These are phyloP conservation scores for Patella vulgata DNA, from an alignment of 1,140 invertebrate genomes.

Conservation along the genomic window DNA sequence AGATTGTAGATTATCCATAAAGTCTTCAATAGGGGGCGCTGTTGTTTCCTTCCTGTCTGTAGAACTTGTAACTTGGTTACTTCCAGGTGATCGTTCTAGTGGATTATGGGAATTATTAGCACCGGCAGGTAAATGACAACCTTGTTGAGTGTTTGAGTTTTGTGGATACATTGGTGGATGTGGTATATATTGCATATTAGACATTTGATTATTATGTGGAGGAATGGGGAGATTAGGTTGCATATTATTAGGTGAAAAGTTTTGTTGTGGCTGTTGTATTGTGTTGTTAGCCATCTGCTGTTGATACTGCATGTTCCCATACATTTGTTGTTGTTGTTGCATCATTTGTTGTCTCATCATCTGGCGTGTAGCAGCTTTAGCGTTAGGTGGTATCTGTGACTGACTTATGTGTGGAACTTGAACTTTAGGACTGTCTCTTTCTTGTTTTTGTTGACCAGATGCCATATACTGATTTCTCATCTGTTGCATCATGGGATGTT, in stretches of 20 bases:
- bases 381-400: constrained; percentile 61
- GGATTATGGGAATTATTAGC: constrained; percentile 24
- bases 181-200: not conserved
- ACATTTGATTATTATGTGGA: not conserved
- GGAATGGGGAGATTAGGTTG: constrained; percentile 39
- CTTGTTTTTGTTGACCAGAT: constrained; percentile 42
- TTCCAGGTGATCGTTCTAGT: constrained; percentile 65
- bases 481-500: not conserved
- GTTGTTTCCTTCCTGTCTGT: constrained; percentile 59
- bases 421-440: constrained; percentile 59
- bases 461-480: constrained; percentile 13
- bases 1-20: constrained; percentile 61
- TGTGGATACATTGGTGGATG: constrained; percentile 8
- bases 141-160: not conserved
- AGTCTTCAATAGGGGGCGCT: constrained; percentile 57
- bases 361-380: constrained; percentile 52
- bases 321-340: constrained; percentile 31
- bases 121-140: constrained; percentile 1
- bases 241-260: constrained; percentile 37
- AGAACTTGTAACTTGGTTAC: constrained; percentile 67
- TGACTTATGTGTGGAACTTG: constrained; percentile 66
- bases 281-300: constrained; percentile 18
- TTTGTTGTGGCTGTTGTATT: constrained; percentile 3
- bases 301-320: constrained; percentile 16
- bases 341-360: constrained; percentile 39